phyloP scores from a whole-genome alignment of 2,888 invertebrate species.

The Arrhopalites spinosus region DNA sequence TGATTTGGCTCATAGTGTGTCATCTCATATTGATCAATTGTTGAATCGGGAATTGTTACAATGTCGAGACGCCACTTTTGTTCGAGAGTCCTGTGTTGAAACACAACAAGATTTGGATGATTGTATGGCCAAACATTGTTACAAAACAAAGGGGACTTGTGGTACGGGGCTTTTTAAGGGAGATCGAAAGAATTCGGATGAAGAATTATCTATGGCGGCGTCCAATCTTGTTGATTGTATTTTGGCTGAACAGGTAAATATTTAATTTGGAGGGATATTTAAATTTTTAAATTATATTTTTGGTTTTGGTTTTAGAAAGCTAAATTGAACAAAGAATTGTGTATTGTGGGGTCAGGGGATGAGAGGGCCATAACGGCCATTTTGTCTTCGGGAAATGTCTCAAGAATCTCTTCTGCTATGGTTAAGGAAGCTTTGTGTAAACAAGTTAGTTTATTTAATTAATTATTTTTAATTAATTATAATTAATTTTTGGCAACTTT shows the following conservation, averaged over 20 bases:
- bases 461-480: no score
- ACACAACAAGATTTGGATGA: not conserved
- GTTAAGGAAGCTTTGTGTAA: not conserved
- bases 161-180: not conserved
- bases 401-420: constrained; percentile 20
- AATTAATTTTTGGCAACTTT: no score
- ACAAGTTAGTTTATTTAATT: not conserved
- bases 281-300: no score
- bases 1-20: not conserved
- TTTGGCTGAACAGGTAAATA: constrained; percentile 13
- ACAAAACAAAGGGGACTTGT: not conserved
- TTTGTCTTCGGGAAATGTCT: constrained; percentile 10
- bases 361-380: not conserved
- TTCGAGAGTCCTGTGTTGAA: not conserved
- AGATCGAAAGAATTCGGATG: constrained; percentile 6
- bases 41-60: not conserved
- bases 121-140: not conserved
- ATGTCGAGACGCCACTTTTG: not conserved
- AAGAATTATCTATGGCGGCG: not conserved
- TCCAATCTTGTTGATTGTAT: constrained; percentile 4
- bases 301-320: not conserved
- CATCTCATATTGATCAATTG: not conserved
- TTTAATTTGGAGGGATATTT: no score
- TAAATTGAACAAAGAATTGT: not conserved
- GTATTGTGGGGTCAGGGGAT: constrained; percentile 14